Evolutionary conservation across 2,113 vertebrate species (phyloP).

Genomic region (Cyprichromis sp.): DNA sequence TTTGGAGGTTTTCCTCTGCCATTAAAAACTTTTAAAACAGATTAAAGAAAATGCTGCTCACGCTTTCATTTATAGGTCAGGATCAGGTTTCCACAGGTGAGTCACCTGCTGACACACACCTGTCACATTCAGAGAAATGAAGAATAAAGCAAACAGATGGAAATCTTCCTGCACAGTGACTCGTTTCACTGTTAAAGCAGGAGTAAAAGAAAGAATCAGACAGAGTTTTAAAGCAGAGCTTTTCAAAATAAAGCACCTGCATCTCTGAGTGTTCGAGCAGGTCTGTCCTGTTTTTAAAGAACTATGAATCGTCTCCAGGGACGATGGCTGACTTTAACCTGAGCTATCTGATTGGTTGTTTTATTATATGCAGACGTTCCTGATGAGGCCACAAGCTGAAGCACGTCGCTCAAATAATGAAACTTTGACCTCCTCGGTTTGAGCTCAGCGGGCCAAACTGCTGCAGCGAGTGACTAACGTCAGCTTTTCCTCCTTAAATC

Average conservation of each 20-base stretch:
- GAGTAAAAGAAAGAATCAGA: neutral
- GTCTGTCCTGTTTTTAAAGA: neutral
- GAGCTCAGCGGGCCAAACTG: neutral
- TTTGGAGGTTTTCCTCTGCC: neutral
- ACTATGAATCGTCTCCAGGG: neutral
- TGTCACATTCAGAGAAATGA: neutral
- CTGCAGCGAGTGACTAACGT: neutral
- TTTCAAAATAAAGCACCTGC: neutral
- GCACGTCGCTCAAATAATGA: neutral
- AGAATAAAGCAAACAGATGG: neutral
- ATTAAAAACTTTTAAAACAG: neutral
- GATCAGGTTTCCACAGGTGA: neutral
- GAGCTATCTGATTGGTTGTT: neutral
- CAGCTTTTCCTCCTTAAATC: neutral
- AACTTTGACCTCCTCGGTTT: neutral
- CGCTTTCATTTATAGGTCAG: fast-evolving
- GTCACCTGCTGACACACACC: neutral
- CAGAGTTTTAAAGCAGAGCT: neutral
- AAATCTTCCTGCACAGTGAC: neutral
- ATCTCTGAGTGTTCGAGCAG: neutral
- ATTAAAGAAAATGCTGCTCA: neutral
- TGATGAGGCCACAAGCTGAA: neutral
- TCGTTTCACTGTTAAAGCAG: neutral
- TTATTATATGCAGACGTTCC: neutral
- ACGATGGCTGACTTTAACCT: neutral